A percentile compares a stretch with the other conserved stretches of the same genome.
Evolutionary conservation across 2,113 vertebrate genomes (phyloP).

Genomic region (Neotoma lepida): DNA sequence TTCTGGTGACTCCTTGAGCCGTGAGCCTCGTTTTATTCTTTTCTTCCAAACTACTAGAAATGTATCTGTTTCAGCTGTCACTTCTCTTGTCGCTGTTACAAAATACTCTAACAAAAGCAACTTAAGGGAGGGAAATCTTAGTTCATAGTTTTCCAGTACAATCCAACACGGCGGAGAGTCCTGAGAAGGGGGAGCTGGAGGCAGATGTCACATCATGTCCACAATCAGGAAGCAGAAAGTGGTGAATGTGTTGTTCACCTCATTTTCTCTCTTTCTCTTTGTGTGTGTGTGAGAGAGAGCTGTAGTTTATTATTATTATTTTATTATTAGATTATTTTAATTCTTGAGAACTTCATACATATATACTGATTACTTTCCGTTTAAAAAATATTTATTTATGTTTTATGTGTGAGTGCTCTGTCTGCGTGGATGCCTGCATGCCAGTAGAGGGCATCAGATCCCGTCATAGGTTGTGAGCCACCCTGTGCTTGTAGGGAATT

Average conservation of each 20-base stretch:
- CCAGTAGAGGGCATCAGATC: background rate
- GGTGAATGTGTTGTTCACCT: background rate
- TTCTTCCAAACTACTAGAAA: background rate
- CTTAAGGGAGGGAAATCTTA: background rate
- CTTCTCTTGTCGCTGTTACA: background rate
- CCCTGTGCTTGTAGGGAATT: background rate
- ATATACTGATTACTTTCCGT: background rate
- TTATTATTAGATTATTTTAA: background rate
- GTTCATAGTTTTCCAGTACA: background rate
- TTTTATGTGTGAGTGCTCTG: background rate
- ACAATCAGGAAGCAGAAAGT: background rate
- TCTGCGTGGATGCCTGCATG: background rate
- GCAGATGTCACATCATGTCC: background rate
- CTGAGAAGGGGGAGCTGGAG: background rate
- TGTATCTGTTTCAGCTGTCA: background rate
- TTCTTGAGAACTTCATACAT: background rate
- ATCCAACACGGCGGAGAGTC: background rate
- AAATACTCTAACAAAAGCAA: background rate
- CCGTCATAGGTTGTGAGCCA: background rate
- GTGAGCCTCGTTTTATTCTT: background rate
- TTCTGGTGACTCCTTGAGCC: background rate
- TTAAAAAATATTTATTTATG: background rate
- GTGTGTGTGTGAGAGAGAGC: background rate
- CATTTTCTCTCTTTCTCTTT: background rate
- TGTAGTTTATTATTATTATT: background rate